Base-by-base conservation (phyloP, 1,140 invertebrate species). In the Bombus balteatus region DNA sequence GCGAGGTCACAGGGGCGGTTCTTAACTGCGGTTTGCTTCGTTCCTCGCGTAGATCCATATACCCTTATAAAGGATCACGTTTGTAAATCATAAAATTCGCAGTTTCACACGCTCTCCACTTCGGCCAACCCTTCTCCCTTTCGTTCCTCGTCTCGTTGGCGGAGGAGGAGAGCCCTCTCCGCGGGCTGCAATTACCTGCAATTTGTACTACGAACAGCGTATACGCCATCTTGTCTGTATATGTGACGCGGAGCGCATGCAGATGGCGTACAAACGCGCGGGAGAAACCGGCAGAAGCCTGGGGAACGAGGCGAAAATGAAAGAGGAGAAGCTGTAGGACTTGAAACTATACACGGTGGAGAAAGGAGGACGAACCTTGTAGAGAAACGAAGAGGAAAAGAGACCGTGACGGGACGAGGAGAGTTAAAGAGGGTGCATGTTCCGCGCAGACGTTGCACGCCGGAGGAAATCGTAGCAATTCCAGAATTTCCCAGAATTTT, bases 11-110 rank as follows among this genome's bases (percentile, higher is more conserved):
- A 81, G 78, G 71, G 78, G 78, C 84, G 83, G 68, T 39, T n/a
- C 41, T 85, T 80, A 53, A 53, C 76, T 5, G 83, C 68, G 57
- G 70, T 59, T 68, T 47, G 84, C 47, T 59, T 85, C 77, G 78
- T 80, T 53, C 66, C 53, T 65, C 59, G 57, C 65, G 68, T 53
- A 65, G 81, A 86, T 77, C 79, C 66, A 81, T 81, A 83, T 86
- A 88, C 87, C 83, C 87, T 87, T 90, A 91, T 89, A 89, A 92
- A 89, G 84, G 80, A 90, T 91, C 79, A 37, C 86, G 92, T 90
- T 91, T 89, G 90, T 89, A 91, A 91, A 92, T 91, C 91, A 91
- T 92, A 91, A 92, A 92, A 92, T 94, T 93, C 91, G 89, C 91
- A 92, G 92, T 94, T 94, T 93, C 91, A 92, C 92, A 92, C 91